These are phyloP conservation scores for Gambusia holbrooki DNA, from an alignment of 2,113 vertebrate species.

Conservation along the genomic window DNA sequence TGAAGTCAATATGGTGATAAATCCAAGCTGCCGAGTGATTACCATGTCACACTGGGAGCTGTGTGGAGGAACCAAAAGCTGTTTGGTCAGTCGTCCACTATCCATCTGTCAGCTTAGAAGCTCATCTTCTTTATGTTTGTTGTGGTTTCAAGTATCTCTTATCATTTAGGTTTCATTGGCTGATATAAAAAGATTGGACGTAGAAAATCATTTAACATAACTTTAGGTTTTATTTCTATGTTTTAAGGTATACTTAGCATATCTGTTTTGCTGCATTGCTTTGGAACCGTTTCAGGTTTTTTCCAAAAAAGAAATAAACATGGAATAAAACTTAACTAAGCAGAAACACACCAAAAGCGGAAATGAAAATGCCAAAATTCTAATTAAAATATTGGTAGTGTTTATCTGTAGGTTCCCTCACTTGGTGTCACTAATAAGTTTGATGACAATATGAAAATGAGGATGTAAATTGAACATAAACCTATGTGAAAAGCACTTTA, in stretches of 20 bases:
- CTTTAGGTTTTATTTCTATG: background rate
- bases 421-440: background rate
- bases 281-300: too few relatives aligned
- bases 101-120: constrained; percentile 50
- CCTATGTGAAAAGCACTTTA: too few relatives aligned
- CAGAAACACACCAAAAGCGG: too few relatives aligned
- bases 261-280: background rate
- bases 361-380: too few relatives aligned
- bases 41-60: constrained; percentile 42
- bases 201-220: background rate
- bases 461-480: too few relatives aligned
- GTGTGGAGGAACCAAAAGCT: constrained; percentile 40
- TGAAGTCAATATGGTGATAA: constrained; percentile 6
- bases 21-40: constrained; percentile 32
- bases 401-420: too few relatives aligned
- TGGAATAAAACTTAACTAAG: too few relatives aligned
- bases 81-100: constrained; percentile 60
- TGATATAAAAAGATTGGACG: background rate
- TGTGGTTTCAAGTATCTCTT: background rate
- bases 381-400: too few relatives aligned
- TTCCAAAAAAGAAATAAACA: too few relatives aligned
- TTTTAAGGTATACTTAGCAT: background rate
- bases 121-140: background rate
- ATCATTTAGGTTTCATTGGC: background rate
- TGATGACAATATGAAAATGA: background rate